Evolutionary conservation across 2,113 vertebrate species (phyloP).

Genomic region (Triplophysa rosa): DNA sequence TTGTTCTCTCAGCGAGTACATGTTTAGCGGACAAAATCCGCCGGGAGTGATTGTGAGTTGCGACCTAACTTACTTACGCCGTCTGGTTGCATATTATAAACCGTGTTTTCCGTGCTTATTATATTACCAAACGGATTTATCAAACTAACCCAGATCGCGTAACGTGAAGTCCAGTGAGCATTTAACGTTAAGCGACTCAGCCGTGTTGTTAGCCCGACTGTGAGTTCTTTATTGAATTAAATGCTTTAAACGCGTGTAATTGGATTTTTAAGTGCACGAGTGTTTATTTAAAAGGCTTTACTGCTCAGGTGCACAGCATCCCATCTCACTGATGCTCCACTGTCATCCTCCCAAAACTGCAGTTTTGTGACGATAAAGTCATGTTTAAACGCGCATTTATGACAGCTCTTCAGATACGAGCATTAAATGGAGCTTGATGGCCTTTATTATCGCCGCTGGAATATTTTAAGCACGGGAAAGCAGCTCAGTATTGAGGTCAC

Average conservation of each 20-base stretch:
- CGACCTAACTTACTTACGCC: not conserved
- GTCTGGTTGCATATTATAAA: not conserved
- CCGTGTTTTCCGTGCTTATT: not conserved
- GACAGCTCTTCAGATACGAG: conserved; percentile 13
- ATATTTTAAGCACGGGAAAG: conserved; percentile 37
- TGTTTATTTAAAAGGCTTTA: conserved; percentile 1
- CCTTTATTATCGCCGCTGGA: conserved; percentile 41
- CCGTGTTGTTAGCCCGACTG: not conserved
- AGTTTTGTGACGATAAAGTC: not conserved
- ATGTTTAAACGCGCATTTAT: not conserved
- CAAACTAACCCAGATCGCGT: not conserved
- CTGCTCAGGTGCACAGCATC: conserved; percentile 4
- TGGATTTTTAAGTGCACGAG: conserved; percentile 60
- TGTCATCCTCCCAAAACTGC: not conserved
- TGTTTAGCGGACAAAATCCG: conserved; percentile 15
- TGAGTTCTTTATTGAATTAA: conserved; percentile 59
- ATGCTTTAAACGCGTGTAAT: conserved; percentile 62
- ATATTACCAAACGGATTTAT: not conserved
- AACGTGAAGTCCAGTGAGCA: not conserved
- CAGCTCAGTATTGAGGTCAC: conserved; percentile 39
- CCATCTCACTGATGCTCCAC: conserved; percentile 10
- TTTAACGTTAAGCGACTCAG: conserved; percentile 18
- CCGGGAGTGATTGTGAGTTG: not conserved
- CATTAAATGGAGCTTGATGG: conserved; percentile 13
- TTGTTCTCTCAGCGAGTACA: not conserved